Percentiles rank a stretch among this genome's conserved stretches.
phyloP scores from a whole-genome alignment of 2,888 invertebrate genomes.

The Sicus ferrugineus region DNA sequence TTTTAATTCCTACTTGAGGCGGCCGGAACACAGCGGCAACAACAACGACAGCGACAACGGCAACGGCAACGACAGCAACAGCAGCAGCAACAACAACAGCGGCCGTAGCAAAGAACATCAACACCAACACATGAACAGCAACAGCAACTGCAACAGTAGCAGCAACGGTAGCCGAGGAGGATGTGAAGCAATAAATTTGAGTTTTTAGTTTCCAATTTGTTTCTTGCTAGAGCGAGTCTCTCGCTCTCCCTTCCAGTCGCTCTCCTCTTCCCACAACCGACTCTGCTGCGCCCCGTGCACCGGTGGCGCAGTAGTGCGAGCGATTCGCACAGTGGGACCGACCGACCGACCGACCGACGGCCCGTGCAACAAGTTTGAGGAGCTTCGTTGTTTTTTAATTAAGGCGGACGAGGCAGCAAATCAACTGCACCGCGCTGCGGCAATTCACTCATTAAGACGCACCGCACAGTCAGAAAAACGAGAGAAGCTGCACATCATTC shows the following conservation, averaged over 20 bases:
- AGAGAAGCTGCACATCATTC: not conserved
- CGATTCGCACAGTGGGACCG: not conserved
- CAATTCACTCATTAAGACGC: slow-evolving; percentile 5
- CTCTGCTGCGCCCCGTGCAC: not conserved
- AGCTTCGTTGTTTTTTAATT: slow-evolving; percentile 10
- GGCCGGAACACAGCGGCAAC: slow-evolving; percentile 24
- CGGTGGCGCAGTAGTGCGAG: not conserved
- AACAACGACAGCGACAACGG: not conserved
- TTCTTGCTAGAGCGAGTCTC: no score
- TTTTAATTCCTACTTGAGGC: slow-evolving; percentile 25
- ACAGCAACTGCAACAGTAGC: no score
- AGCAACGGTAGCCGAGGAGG: slow-evolving; percentile 33
- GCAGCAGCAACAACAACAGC: slow-evolving; percentile 4
- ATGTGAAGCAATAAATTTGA: slow-evolving; percentile 43
- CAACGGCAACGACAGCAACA: not conserved
- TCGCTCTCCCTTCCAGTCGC: no score
- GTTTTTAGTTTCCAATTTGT: slow-evolving; percentile 26
- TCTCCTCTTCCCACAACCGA: not conserved
- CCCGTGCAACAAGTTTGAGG: no score
- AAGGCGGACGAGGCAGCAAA: slow-evolving; percentile 8
- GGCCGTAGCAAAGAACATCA: no score
- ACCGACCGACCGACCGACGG: not conserved
- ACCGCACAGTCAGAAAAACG: not conserved
- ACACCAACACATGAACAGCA: not conserved
- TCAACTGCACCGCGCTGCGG: not conserved